Base-by-base conservation (phyloP, 2,888 invertebrate species). In the Ornithoptera alexandrae region DNA sequence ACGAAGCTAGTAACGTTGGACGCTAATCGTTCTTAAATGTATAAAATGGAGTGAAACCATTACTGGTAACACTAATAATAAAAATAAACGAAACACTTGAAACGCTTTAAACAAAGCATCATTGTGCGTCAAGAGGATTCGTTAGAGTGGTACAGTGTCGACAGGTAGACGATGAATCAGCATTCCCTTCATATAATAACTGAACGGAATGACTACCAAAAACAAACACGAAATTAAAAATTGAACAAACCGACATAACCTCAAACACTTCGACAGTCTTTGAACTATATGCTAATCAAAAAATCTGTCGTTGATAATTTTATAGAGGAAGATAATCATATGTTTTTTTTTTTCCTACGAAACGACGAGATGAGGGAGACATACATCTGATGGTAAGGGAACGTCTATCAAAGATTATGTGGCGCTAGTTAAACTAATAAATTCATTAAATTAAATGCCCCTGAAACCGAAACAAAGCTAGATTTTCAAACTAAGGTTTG, bases 141-240 rank as follows among this genome's bases (percentile, higher is more conserved):
- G 87, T 89, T 87, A 82, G 81, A 90, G 87, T 84, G 85, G 81
- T 81, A 63, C 22, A 80, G 82, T 84, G 82, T 79, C 85, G 87
- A 88, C 90, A 91, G 88, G 89, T 90, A 89, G 84, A 75, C 79
- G 79, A 78, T 89, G 89, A 90, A 78, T 89, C 89, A 89, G 82
- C 77, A 42, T 50, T 70, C 42, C 20, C 50, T 46, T 46, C 57
- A 67, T 68, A 72, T 69, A 68, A 69, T 67, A 64, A 36, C 58
- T 50, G 62, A 62, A 59, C 65, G 69, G 69, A 68, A 58, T 67
- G 62, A 62, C 66, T 62, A 53, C 65, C 66, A 8, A 58, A 59
- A 68, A 68, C 60, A 68, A 68, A 68, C 59, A 60, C 17, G 17
- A 36, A 63, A 75, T 74, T 68, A 69, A 68, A 62, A 76, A 74